Evolutionary conservation across 1,140 invertebrate genomes (phyloP).

Genomic region (Kradibia gibbosae): DNA sequence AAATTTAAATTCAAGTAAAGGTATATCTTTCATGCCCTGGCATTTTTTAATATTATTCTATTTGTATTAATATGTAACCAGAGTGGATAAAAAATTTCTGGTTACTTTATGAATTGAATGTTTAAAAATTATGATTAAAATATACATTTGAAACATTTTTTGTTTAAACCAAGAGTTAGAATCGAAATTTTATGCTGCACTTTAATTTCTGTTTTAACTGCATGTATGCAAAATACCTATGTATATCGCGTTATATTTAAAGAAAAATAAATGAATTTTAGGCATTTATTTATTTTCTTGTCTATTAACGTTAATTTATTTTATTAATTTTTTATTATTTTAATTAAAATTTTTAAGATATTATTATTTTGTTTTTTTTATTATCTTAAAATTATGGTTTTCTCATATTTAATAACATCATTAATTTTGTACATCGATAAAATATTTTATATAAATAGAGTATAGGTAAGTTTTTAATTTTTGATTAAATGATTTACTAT

Average conservation of each 20-base stretch:
- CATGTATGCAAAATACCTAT: conserved; percentile 41
- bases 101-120: neutral
- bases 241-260: conserved; percentile 48
- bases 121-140: neutral
- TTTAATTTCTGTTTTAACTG: conserved; percentile 42
- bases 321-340: neutral
- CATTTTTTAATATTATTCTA: no score
- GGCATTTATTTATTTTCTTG: conserved; percentile 52
- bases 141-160: conserved; percentile 6
- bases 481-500: neutral
- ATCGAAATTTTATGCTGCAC: conserved; percentile 17
- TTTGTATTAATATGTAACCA: neutral
- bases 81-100: neutral
- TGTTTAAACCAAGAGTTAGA: neutral
- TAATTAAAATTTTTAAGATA: neutral
- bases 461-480: conserved; percentile 20
- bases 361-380: neutral
- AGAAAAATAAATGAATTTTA: conserved; percentile 55
- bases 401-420: neutral
- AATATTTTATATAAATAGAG: no score
- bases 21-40: no score
- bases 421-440: neutral
- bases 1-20: no score
- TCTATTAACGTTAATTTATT: neutral
- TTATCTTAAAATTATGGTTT: neutral